A percentile compares a stretch with the other conserved stretches of the same genome.
Conservation (phyloP, 1,140 invertebrate species). For the Papilio xuthus region DNA sequence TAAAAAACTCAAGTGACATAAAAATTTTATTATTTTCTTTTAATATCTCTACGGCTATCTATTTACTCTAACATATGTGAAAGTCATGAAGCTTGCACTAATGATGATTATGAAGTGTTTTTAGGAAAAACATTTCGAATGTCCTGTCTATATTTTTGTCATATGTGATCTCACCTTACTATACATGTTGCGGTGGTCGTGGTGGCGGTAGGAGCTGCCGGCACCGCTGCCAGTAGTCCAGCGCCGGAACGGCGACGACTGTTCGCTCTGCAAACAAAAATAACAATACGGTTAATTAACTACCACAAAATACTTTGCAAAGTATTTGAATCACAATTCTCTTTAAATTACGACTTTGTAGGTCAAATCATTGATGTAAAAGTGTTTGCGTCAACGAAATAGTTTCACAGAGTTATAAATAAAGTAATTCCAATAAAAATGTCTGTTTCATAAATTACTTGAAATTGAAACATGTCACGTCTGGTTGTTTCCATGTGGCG, state of each 20-base stretch:
- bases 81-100: too few species aligned
- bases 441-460: neutral
- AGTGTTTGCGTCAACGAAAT: neutral
- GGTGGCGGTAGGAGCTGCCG: slow-evolving; percentile 73
- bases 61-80: too few species aligned
- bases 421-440: neutral
- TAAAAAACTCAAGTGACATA: neutral
- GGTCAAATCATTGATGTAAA: neutral
- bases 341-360: neutral
- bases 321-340: neutral
- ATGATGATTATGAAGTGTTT: too few species aligned
- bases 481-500: neutral
- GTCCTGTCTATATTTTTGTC: neutral
- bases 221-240: slow-evolving; percentile 83
- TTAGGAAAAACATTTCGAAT: too few species aligned
- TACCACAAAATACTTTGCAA: neutral
- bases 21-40: too few species aligned
- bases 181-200: slow-evolving; percentile 71
- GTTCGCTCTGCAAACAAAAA: slow-evolving; percentile 74
- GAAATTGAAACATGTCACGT: neutral
- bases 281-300: neutral
- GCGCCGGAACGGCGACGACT: slow-evolving; percentile 82
- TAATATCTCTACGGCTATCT: too few species aligned
- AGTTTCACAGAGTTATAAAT: neutral
- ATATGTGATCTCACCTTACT: slow-evolving; percentile 62